Base-by-base conservation (phyloP, 2,797 vertebrate species). In the Leptodactylus fallax region DNA sequence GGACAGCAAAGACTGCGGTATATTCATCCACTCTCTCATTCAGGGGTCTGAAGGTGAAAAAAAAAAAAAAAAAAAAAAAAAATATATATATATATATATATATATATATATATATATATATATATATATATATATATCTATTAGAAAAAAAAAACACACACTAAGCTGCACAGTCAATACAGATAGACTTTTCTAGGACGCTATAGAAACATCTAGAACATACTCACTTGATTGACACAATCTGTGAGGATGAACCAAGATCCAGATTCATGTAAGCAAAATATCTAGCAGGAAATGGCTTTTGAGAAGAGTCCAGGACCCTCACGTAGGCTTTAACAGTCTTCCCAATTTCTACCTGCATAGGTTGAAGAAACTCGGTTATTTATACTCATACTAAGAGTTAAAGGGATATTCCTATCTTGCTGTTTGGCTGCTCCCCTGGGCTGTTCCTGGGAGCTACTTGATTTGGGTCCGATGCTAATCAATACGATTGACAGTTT, bases 291-390 rank as follows among this genome's bases (percentile, higher is more conserved):
- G 95, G 94, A 92, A 99, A 98, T 21, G 97, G 97, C 91, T 97
- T 97, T 92, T 96, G 97, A 55, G 96, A 93, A 60, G 95, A 94
- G 92, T 98, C 97, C 93, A 99, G 91, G 81, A 99, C 98, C 23
- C 97, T 95, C 87, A 99, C 96, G 13, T 96, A 95, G 1, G 97
- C 98, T 90, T 93, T 96, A 80, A 99, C 97, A 2, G 95, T 95
- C 93, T 98, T 97, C n/a, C 97, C 96, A 23, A 99, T 97, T 95
- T 99, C 98, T 91, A 99, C 98, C 98, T 99, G 92, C 69, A 63
- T 11, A 1, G 61, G 83, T 58, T 58, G 9, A 81, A 45, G 19
- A 25, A 53, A 74, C n/a, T 16, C 7, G 3, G 67, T 58, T 58
- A 58, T 11, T 11, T 53, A 7, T 8, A 11, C 1, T 55, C 10